A percentile compares a stretch with the other conserved stretches of the same genome.
These are phyloP conservation scores for Papilio helenus DNA, from an alignment of 1,140 invertebrate species.

Conservation along the genomic window DNA sequence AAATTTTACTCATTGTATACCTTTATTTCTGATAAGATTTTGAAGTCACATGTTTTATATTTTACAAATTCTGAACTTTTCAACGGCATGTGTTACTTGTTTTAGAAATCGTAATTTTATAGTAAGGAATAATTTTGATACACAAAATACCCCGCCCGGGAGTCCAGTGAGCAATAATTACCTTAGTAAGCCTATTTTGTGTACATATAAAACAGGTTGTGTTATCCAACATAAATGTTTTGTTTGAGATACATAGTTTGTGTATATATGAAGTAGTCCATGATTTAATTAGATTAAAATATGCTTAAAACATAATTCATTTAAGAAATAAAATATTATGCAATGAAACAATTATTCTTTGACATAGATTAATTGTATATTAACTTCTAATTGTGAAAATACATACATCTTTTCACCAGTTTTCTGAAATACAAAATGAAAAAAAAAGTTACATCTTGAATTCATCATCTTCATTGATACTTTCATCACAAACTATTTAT, in stretches of 20 bases:
- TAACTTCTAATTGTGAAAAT: conserved; percentile 11
- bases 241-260: background rate
- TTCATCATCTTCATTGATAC: background rate
- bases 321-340: conserved; percentile 18
- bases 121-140: conserved; percentile 25
- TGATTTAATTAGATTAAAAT: conserved; percentile 9
- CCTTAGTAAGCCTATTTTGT: conserved; percentile 24
- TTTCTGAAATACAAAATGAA: background rate
- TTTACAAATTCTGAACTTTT: conserved; percentile 37
- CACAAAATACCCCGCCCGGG: background rate
- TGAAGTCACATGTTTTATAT: conserved; percentile 42
- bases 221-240: background rate
- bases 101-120: conserved; percentile 23
- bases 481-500: conserved; percentile 10
- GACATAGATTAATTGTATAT: background rate
- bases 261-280: conserved; percentile 19
- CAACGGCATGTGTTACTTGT: conserved; percentile 4
- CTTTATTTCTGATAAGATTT: conserved; percentile 50
- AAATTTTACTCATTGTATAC: conserved; percentile 47
- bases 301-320: conserved; percentile 16
- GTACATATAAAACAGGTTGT: conserved; percentile 24
- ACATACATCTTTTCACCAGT: background rate
- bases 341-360: background rate
- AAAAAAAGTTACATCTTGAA: background rate
- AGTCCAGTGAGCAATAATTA: conserved; percentile 19